A percentile compares a stretch with the other conserved stretches of the same genome.
phyloP scores from a whole-genome alignment of 1,140 invertebrate species.

The Tyrophagus putrescentiae region DNA sequence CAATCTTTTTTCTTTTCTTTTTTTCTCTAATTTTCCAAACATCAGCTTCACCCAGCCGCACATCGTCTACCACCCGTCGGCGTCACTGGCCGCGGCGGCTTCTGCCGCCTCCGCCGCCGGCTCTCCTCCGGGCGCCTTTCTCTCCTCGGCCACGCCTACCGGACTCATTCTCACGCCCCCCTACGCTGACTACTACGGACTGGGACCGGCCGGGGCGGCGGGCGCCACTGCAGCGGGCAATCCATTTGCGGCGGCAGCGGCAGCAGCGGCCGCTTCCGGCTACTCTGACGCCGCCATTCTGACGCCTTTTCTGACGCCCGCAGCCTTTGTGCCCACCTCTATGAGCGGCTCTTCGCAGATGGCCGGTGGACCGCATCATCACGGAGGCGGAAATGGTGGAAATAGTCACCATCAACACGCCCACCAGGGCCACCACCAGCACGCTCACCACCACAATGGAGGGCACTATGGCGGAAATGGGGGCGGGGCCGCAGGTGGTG shows the following conservation, averaged over 20 bases:
- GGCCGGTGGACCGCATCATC: neutral
- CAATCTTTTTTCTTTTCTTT: neutral
- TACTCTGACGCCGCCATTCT: constrained; percentile 7
- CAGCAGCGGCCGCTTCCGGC: neutral
- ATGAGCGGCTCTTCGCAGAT: neutral
- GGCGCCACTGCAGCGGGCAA: neutral
- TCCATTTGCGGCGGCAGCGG: neutral
- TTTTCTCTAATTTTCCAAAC: neutral
- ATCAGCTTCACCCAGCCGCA: constrained; percentile 2
- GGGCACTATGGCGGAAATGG: no score
- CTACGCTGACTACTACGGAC: neutral
- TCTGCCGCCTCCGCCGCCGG: neutral
- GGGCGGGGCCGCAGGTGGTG: no score
- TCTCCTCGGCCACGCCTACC: constrained; percentile 12
- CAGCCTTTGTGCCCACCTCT: constrained; percentile 2
- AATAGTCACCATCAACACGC: neutral
- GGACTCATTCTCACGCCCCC: constrained; percentile 5
- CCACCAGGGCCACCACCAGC: neutral
- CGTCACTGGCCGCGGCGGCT: neutral
- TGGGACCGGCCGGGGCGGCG: neutral
- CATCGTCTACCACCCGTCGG: constrained; percentile 3
- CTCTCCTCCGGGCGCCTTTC: neutral
- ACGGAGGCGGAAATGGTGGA: neutral
- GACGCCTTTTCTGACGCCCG: constrained; percentile 1
- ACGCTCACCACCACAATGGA: neutral